These are phyloP conservation scores for Drosophila vallismaia DNA, from an alignment of 2,888 invertebrate species.

Conservation along the genomic window DNA sequence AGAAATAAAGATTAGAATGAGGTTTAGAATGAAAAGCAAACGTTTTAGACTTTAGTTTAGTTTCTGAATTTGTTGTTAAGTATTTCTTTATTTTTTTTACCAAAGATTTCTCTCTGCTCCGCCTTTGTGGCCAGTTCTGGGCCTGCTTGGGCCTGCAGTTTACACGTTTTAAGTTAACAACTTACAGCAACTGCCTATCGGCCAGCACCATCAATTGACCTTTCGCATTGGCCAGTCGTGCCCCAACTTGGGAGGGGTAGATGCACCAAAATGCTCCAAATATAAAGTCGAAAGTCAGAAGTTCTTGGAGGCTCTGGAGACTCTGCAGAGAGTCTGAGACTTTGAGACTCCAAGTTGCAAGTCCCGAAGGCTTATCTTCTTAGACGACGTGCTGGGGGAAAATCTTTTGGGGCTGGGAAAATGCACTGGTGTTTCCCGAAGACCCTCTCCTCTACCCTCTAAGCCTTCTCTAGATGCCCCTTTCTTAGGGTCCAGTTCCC, in stretches of 20 bases:
- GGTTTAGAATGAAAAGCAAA: no score
- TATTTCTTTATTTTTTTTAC: not conserved
- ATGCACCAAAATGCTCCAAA: constrained; percentile 66
- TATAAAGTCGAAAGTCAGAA: constrained; percentile 51
- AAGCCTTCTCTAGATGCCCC: not conserved
- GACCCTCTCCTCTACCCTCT: not conserved
- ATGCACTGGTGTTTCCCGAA: constrained; percentile 31
- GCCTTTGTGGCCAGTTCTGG: constrained; percentile 9
- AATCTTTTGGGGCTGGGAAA: constrained; percentile 61
- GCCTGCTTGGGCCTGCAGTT: constrained; percentile 41
- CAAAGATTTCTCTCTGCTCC: constrained; percentile 8
- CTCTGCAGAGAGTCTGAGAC: no score
- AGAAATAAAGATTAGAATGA: no score
- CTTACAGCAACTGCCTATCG: constrained; percentile 66
- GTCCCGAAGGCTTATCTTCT: constrained; percentile 59
- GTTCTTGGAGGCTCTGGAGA: not conserved
- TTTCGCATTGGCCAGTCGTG: constrained; percentile 73
- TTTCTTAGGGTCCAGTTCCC: not conserved
- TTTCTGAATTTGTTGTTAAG: not conserved
- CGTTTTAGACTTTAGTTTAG: no score
- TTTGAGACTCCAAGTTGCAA: constrained; percentile 5
- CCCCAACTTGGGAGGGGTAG: constrained; percentile 23
- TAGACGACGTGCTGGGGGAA: constrained; percentile 51
- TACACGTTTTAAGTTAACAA: constrained; percentile 75
- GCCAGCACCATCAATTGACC: constrained; percentile 76